Conservation (phyloP, 2,113 vertebrate species). For the Lates calcarifer region DNA sequence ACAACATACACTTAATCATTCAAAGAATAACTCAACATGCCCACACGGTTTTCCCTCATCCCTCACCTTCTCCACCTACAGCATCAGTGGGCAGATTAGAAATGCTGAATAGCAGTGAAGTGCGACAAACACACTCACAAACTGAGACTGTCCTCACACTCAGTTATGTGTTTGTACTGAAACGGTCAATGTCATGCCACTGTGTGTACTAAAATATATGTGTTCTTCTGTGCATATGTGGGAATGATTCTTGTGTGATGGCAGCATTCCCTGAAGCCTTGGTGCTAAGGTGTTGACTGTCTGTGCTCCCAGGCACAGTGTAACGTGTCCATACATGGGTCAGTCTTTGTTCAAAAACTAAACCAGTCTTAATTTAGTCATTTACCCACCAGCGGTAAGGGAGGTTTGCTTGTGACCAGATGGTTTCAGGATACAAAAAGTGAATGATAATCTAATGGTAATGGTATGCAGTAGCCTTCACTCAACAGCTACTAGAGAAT, state of each 20-base stretch:
- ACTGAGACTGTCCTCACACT: slow-evolving; percentile 25
- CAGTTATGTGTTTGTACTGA: slow-evolving; percentile 29
- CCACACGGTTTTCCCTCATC: slow-evolving; percentile 24
- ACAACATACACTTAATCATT: slow-evolving; percentile 38
- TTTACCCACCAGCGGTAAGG: background rate
- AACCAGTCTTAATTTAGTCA: background rate
- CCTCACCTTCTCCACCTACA: slow-evolving; percentile 31
- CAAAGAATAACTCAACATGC: slow-evolving; percentile 37
- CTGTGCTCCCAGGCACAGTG: background rate
- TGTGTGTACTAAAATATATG: background rate
- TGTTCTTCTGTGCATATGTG: background rate
- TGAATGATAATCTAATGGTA: background rate
- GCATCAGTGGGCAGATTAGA: slow-evolving; percentile 37
- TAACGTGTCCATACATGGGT: background rate
- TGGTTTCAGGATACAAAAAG: too few relatives aligned
- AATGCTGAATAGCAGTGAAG: slow-evolving; percentile 31
- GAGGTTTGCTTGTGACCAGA: background rate
- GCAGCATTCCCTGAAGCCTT: background rate
- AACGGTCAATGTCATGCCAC: background rate
- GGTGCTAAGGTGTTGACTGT: background rate
- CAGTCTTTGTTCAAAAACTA: background rate
- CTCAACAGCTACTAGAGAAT: background rate
- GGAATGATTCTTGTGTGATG: background rate
- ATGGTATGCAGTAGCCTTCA: background rate
- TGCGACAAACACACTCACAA: slow-evolving; percentile 22